Conservation (phyloP, 2,797 vertebrate genomes). For the Sebastes jordani region DNA sequence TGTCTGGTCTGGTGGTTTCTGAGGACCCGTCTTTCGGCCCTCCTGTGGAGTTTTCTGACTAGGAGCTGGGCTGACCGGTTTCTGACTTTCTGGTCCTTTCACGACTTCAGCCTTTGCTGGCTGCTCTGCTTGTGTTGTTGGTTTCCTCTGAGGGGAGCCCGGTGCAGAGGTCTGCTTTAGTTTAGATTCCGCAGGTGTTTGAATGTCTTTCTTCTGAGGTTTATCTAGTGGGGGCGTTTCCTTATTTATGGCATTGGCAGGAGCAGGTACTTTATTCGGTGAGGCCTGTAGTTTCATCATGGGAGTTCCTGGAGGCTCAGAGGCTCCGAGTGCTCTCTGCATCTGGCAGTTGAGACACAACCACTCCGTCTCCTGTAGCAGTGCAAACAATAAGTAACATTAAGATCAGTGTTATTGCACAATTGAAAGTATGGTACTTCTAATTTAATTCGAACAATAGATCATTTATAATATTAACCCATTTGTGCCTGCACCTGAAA, state of each 20-base stretch:
- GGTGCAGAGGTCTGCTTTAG: slow-evolving; percentile 52
- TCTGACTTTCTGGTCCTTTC: slow-evolving; percentile 67
- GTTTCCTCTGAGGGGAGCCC: slow-evolving; percentile 63
- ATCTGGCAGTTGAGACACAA: slow-evolving; percentile 98
- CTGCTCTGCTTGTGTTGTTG: slow-evolving; percentile 16
- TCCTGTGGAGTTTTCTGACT: slow-evolving; percentile 63
- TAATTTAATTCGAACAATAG: background rate
- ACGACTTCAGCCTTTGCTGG: slow-evolving; percentile 66
- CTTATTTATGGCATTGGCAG: slow-evolving; percentile 36
- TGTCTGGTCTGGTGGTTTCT: slow-evolving; percentile 64
- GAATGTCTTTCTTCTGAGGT: slow-evolving; percentile 48
- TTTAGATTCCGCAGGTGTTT: slow-evolving; percentile 42
- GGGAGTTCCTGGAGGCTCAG: slow-evolving; percentile 81
- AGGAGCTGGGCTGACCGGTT: slow-evolving; percentile 46
- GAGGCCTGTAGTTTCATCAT: slow-evolving; percentile 71
- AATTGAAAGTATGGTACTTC: background rate
- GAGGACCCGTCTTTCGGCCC: slow-evolving; percentile 66
- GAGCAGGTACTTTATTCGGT: slow-evolving; percentile 56
- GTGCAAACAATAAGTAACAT: slow-evolving; percentile 8
- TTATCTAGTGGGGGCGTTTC: slow-evolving; percentile 37
- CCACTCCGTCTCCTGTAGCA: slow-evolving; percentile 82
- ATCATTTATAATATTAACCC: background rate
- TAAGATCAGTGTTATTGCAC: background rate
- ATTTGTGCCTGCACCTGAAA: no score
- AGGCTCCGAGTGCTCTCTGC: slow-evolving; percentile 89